Base-by-base conservation (phyloP, 1,140 invertebrate species). In the Laupala kohalensis region DNA sequence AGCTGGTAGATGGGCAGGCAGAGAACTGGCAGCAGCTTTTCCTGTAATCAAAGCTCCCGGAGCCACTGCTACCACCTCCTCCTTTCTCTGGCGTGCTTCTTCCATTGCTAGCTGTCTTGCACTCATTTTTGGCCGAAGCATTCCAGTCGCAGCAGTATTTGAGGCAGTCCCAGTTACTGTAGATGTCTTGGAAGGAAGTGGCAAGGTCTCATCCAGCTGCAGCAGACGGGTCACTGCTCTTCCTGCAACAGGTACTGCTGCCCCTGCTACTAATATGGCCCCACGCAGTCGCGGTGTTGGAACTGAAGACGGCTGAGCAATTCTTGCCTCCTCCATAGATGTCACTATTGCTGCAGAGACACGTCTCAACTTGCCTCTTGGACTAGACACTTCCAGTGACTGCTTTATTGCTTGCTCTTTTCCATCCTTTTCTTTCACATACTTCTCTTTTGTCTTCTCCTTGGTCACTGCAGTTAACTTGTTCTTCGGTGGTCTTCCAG, bases 371-470 rank as follows among this genome's bases (percentile, higher is more conserved):
- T 53, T 53, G 37, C 37, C 9, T 9, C 19, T 19, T 2, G 9
- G 19, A 53, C 37, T 53, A 37, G 30, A 15, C 6, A 6, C 9
- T 53, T 53, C 37, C 37, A 13, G 37, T 53, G 37, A 19, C 37
- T 53, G 37, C 37, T 2, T 9, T 19, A 53, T 9, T 2, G 19
- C 9, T 53, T 23, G 64, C 15, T 23, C 64, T 23, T 76, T 71
- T n/a, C 23, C 76, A 73, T 69, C 68, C 37, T 77, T 72, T 24
- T 12, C 66, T 25, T 13, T 67, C 66, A 67, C 67, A n/a, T 69
- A 23, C 67, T 69, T 26, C 25, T 70, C 77, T 74, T 25, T n/a
- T 64, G 30, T 74, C 74, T 64, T 73, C 65, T 73, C 37, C 68
- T 67, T 29, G 6, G 28, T 5, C 37, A 53, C 19, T 53, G 37